These are phyloP conservation scores for Himalopsyche tibetana DNA, from an alignment of 2,888 invertebrate genomes.

Conservation along the genomic window DNA sequence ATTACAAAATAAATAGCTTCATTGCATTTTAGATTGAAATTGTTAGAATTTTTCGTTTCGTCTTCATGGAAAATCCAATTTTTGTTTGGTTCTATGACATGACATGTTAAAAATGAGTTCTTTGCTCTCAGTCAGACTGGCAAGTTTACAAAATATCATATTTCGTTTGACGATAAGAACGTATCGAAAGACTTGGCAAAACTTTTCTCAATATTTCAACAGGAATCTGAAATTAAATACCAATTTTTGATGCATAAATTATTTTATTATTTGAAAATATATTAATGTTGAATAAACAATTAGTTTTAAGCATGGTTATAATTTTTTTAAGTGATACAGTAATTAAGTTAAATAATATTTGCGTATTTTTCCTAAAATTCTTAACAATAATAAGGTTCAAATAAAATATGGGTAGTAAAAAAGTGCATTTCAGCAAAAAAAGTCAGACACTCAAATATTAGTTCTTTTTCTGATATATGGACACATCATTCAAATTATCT, in stretches of 20 bases:
- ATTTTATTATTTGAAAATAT: no score
- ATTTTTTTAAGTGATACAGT: no score
- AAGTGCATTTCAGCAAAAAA: no score
- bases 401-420: no score
- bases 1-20: neutral
- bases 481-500: no score
- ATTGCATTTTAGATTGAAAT: slow-evolving; percentile 29
- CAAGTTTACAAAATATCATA: slow-evolving; percentile 42
- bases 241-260: neutral
- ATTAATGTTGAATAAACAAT: no score
- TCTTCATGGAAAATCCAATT: slow-evolving; percentile 30
- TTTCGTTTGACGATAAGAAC: slow-evolving; percentile 44
- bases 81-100: slow-evolving; percentile 8
- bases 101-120: slow-evolving; percentile 14
- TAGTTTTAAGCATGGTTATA: no score
- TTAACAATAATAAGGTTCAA: no score
- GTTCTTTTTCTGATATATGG: no score
- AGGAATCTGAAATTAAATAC: slow-evolving; percentile 8
- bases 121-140: slow-evolving; percentile 15
- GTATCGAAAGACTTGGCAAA: neutral
- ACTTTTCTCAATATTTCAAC: neutral
- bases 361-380: no score
- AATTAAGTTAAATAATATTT: no score
- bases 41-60: neutral
- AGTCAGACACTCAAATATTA: no score